These are phyloP conservation scores for Holacanthus passer DNA, from an alignment of 2,113 vertebrate species.

Conservation along the genomic window DNA sequence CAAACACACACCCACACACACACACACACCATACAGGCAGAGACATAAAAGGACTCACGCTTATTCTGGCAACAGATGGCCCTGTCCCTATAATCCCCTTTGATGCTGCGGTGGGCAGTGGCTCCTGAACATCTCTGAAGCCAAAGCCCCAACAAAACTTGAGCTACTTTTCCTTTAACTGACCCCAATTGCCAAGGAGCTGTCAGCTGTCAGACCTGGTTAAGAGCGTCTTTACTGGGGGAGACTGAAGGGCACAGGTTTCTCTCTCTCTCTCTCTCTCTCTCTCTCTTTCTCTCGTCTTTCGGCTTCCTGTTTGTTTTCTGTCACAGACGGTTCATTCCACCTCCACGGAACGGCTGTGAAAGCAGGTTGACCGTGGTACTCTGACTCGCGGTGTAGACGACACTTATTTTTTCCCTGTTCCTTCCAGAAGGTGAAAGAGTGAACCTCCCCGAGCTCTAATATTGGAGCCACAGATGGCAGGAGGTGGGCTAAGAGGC, in stretches of 20 bases:
- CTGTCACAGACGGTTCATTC: constrained; percentile 69
- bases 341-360: constrained; percentile 50
- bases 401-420: constrained; percentile 52
- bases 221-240: constrained; percentile 78
- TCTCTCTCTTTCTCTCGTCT: constrained; percentile 25
- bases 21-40: constrained; percentile 64
- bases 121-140: constrained; percentile 83
- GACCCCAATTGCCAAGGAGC: constrained; percentile 85
- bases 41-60: constrained; percentile 83
- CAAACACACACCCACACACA: constrained; percentile 25
- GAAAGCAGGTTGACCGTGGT: constrained; percentile 56
- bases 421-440: constrained; percentile 46
- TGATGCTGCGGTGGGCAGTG: constrained; percentile 86
- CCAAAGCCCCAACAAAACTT: constrained; percentile 85
- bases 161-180: constrained; percentile 88
- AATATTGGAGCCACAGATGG: constrained; percentile 80
- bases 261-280: constrained; percentile 52
- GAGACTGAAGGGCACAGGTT: constrained; percentile 82
- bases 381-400: constrained; percentile 39
- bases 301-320: constrained; percentile 78
- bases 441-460: constrained; percentile 51
- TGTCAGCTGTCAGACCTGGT: constrained; percentile 85
- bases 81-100: constrained; percentile 85
- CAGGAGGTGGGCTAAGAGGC: constrained; percentile 81
- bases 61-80: constrained; percentile 86